Base-by-base conservation (phyloP, 2,113 vertebrate genomes). In the Thinocorus orbignyianus region DNA sequence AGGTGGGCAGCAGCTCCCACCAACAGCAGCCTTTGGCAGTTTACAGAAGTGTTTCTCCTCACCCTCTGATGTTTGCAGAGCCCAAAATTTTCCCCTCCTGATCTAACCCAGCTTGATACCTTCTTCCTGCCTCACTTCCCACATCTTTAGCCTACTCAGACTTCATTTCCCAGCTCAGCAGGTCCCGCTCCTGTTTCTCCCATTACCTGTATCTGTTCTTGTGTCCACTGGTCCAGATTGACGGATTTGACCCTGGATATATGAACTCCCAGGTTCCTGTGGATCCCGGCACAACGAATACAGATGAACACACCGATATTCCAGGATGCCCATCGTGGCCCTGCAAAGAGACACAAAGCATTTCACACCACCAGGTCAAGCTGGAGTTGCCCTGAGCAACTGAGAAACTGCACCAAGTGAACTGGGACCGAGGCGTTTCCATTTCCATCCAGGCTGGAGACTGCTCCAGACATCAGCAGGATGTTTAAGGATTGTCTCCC, bases 211-310 rank as follows among this genome's bases (percentile, higher is more conserved):
- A 99, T 99, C 97, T 99, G 99, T 76, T 99, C 99, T 89, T 99
- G 99, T 0, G 99, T 99, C 99, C 99, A 99, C 94, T 99, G 99
- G 97, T 99, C 99, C 13, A 99, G 98, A 93, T 99, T 99, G 90
- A 99, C 99, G 3, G 99, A 99, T 77, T 99, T 99, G 81, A 99
- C 99, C 94, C 99, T 98, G 97, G 99, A 99, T 95, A 99, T 99
- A 95, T 99, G 99, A 65, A 99, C 99, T 2, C 99, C 99, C 4
- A 99, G 98, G 92, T 99, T 99, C 97, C 99, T 98, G 98, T 99
- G 99, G 97, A 99, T 99, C 9, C 99, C 99, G 10, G 99, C 99
- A 94, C 99, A 99, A 70, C 99, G 99, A 92, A 99, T 99, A 60
- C 99, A 99, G 95, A 99, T 98, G 96, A 99, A 99, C 25, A 99